Evolutionary conservation across 2,113 vertebrate genomes (phyloP).

Genomic region (Rhea americana): DNA sequence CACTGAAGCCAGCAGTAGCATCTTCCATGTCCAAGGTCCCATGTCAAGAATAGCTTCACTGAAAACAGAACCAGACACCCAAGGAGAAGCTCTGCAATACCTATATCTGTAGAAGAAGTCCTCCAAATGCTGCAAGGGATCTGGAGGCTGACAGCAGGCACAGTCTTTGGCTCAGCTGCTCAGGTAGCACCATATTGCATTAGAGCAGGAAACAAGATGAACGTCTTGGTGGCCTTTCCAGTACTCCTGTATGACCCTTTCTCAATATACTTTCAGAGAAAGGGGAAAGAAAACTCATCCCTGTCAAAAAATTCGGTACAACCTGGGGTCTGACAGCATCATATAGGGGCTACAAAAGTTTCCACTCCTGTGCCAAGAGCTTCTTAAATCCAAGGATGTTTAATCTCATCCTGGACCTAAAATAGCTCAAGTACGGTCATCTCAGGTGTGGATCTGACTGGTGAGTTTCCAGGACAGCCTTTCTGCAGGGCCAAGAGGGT

Average conservation of each 20-base stretch:
- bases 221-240: background rate
- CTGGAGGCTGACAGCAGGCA: background rate
- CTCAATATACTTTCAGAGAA: background rate
- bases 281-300: background rate
- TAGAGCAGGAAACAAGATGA: background rate
- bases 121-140: background rate
- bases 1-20: background rate
- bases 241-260: accelerated
- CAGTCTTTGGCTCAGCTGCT: background rate
- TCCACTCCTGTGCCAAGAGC: background rate
- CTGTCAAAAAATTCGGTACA: background rate
- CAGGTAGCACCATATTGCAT: background rate
- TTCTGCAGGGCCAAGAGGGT: background rate
- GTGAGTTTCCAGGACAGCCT: background rate
- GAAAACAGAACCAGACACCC: background rate
- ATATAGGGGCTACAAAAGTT: background rate
- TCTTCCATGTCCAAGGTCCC: background rate
- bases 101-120: background rate
- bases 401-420: background rate
- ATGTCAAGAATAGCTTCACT: background rate
- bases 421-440: background rate
- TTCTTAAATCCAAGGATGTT: background rate
- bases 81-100: background rate
- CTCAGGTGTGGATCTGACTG: background rate
- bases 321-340: background rate